Percentiles rank a stretch among this genome's conserved stretches.
Conservation (phyloP, 2,113 vertebrate species). For the Calyptomena viridis region DNA sequence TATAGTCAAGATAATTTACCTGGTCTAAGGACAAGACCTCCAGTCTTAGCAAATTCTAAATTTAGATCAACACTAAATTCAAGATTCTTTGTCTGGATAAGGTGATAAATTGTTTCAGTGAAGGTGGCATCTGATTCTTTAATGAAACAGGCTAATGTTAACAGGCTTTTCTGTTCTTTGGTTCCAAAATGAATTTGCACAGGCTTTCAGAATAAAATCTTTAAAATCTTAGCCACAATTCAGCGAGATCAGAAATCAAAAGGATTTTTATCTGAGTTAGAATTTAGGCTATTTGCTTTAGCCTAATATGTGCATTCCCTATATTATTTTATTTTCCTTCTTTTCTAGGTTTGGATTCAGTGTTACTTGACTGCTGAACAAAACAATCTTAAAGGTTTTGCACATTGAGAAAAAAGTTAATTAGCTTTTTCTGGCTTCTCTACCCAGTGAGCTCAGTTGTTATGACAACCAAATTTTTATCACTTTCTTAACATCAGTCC, state of each 20-base stretch:
- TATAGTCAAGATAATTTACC: not conserved
- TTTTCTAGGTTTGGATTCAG: not conserved
- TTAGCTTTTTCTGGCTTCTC: not conserved
- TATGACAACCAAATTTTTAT: constrained; percentile 24
- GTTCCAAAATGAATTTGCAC: not conserved
- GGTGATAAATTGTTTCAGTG: not conserved
- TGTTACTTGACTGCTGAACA: not conserved
- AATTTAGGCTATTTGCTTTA: not conserved
- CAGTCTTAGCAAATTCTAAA: no score
- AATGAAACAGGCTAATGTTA: not conserved
- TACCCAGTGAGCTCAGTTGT: not conserved
- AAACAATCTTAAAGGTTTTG: not conserved
- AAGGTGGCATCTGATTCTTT: not conserved
- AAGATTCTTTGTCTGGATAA: not conserved
- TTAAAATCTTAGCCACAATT: not conserved
- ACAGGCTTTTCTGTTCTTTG: not conserved
- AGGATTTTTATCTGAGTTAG: not conserved
- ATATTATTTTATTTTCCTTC: not conserved
- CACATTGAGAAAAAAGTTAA: not conserved
- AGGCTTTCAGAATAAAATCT: not conserved
- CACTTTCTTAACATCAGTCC: not conserved
- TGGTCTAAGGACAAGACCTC: not conserved
- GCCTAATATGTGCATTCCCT: not conserved
- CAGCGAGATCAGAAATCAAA: not conserved
- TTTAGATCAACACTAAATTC: not conserved